Conservation (phyloP, 1,140 invertebrate species). For the Nasonia longicornis region DNA sequence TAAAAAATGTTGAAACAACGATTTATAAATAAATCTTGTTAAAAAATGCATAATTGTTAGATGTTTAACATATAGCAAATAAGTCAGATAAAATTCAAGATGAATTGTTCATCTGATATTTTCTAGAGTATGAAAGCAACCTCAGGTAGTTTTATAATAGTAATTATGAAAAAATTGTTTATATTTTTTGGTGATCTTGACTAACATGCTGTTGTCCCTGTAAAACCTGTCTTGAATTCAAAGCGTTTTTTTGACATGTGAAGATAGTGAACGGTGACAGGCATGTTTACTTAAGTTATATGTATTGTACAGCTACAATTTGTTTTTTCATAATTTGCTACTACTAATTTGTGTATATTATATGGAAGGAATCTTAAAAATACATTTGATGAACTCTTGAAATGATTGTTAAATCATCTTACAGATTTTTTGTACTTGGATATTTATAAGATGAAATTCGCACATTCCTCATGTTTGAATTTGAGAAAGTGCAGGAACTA, state of each 20-base stretch:
- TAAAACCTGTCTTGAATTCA: background rate
- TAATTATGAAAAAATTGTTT: background rate
- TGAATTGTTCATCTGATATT: conserved; percentile 10
- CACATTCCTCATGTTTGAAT: background rate
- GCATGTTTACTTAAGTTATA: background rate
- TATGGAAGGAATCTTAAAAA: background rate
- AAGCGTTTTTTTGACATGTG: background rate
- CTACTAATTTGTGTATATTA: background rate
- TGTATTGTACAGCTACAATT: background rate
- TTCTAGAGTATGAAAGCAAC: conserved; percentile 12
- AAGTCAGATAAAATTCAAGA: background rate
- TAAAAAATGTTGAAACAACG: background rate
- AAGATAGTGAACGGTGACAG: too few species aligned
- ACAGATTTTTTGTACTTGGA: background rate
- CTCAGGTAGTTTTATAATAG: conserved; percentile 41
- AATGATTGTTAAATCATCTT: background rate
- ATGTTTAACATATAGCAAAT: conserved; percentile 28
- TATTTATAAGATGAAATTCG: conserved; percentile 1
- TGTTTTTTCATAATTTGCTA: background rate
- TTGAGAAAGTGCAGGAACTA: background rate
- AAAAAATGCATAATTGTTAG: conserved; percentile 31
- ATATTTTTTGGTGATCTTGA: conserved; percentile 1
- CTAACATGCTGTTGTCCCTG: background rate
- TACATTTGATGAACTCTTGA: background rate
- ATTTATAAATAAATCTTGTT: conserved; percentile 14